Conservation (phyloP, 2,888 invertebrate species). For the Megaustenia siamemsis region DNA sequence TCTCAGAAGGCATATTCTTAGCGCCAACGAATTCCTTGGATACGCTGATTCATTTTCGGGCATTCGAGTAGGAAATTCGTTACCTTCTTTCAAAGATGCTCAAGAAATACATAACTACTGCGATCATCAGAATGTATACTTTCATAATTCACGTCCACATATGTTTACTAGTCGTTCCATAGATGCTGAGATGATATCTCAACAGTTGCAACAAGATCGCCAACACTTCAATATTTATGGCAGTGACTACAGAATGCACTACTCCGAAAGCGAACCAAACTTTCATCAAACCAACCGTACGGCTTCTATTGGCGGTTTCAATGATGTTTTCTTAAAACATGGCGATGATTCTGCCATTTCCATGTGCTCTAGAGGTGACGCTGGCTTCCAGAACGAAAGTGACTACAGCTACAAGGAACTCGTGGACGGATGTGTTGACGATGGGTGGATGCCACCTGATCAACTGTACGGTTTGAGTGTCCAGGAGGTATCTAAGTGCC, state of each 20-base stretch:
- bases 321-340: conserved; percentile 64
- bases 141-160: conserved; percentile 2
- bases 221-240: conserved; percentile 1
- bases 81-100: conserved; percentile 19
- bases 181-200: not conserved
- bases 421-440: conserved; percentile 57
- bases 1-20: conserved; percentile 62
- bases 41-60: conserved; percentile 64
- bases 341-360: conserved; percentile 76
- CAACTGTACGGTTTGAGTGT: conserved; percentile 69
- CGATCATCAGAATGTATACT: not conserved
- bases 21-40: conserved; percentile 69
- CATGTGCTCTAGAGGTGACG: conserved; percentile 68
- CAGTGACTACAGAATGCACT: conserved; percentile 54
- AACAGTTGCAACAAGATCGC: conserved; percentile 16
- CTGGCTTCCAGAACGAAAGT: conserved; percentile 68
- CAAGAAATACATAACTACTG: conserved; percentile 6
- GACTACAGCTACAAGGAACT: conserved; percentile 73
- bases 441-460: conserved; percentile 74
- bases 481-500: conserved; percentile 73
- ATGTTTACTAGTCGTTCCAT: conserved; percentile 31
- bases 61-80: not conserved
- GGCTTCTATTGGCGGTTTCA: conserved; percentile 54
- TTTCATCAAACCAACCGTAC: conserved; percentile 50
- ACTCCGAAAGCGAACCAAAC: conserved; percentile 69